Evolutionary conservation across 2,888 invertebrate species (phyloP).

Genomic region (Sesia bembeciformis): DNA sequence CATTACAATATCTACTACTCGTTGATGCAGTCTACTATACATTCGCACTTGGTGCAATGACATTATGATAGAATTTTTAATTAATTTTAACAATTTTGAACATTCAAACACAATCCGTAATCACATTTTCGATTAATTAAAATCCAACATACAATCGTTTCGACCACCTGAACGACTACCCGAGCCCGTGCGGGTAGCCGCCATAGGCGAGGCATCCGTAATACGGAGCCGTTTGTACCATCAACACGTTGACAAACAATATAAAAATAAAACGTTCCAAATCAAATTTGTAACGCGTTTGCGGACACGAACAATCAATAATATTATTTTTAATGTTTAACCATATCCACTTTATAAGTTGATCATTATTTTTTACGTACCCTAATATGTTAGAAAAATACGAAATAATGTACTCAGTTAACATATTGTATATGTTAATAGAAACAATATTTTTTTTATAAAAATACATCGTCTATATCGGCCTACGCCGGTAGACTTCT

Average conservation of each 20-base stretch:
- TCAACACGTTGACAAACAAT: slow-evolving; percentile 2
- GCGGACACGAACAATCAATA: slow-evolving; percentile 14
- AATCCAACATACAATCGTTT: background rate
- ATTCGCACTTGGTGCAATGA: slow-evolving; percentile 65
- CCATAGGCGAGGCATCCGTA: too few species aligned
- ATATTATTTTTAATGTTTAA: slow-evolving; percentile 28
- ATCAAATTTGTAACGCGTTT: slow-evolving; percentile 52
- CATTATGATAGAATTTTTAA: slow-evolving; percentile 33
- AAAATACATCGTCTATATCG: slow-evolving; percentile 67
- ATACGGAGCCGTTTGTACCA: too few species aligned
- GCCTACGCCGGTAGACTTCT: slow-evolving; percentile 57
- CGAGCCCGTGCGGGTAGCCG: too few species aligned
- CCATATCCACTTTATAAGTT: slow-evolving; percentile 54
- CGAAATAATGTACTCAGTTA: slow-evolving; percentile 71
- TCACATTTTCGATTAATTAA: slow-evolving; percentile 42
- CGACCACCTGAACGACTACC: too few species aligned
- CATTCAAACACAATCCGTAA: slow-evolving; percentile 52
- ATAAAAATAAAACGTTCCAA: slow-evolving; percentile 49
- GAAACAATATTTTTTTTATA: slow-evolving; percentile 71
- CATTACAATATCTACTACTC: slow-evolving; percentile 35
- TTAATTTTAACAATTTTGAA: slow-evolving; percentile 31
- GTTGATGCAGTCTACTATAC: slow-evolving; percentile 52
- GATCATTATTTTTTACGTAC: slow-evolving; percentile 54
- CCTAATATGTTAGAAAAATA: slow-evolving; percentile 69
- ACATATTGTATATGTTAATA: slow-evolving; percentile 73